Evolutionary conservation across 2,113 vertebrate genomes (phyloP), one percentile per base, ranked within the genome.

Genomic region (Potamarius usumacintae): DNA sequence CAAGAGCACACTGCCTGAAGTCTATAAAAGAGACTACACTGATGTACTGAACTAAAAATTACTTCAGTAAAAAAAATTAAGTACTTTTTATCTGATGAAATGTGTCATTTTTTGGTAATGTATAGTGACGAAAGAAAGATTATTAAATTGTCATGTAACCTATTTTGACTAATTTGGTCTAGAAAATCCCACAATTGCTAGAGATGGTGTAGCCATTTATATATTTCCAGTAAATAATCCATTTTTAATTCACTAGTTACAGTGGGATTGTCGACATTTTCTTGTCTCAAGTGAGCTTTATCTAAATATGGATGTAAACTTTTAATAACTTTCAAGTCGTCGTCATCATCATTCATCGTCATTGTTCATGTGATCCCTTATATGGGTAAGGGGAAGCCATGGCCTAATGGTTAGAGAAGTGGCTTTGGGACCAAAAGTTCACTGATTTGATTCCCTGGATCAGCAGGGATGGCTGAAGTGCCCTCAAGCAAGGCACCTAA

Each of bases 1-100:
- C 74, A 27, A 76, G 58, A 65, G 84, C 25, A 12, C 27, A 85
- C 53, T 85, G 42, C n/a, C n/a, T 72, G 30, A 58, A 76, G 11
- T 25, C 9, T 22, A 57, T 58, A 71, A 52, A 14, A 71, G 63
- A 52, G 12, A 20, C 67, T 78, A 27, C 22, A 53, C 69, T 58
- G 20, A 71, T 20, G 22, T 27, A 69, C 60, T 65, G 15, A 65
- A 18, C 80, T 82, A 83, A 52, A 30, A 42, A 48, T 69, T 4
- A 69, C 69, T 67, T 27, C n/a, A 67, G 25, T 27, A 6, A 53
- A 53, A 53, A 83, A 53, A 71, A 71, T 18, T 18, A 71, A 52
- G 48, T 25, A 77, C 22, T 25, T 74, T 10, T 48, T 22, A 18
- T 34, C 6, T 71, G 14, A 69, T 5, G 67, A 27, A 67, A 67